Conservation (phyloP, 2,797 vertebrate species). For the Psittacula derbiana region DNA sequence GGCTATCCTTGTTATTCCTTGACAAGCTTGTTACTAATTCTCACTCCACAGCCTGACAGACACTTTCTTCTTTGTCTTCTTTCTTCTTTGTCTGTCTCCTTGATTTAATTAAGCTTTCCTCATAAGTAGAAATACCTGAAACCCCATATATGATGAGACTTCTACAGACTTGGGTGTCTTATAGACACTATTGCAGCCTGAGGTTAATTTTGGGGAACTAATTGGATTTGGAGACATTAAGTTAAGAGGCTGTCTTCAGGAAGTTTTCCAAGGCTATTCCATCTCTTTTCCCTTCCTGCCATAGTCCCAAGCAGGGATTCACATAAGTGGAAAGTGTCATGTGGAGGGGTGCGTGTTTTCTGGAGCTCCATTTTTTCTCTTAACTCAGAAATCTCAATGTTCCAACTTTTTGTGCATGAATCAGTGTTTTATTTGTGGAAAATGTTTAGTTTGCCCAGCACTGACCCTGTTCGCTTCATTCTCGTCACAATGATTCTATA, state of each 20-base stretch:
- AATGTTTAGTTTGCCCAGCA: background rate
- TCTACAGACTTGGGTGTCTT: background rate
- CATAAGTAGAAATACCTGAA: background rate
- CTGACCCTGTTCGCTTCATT: background rate
- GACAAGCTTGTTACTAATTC: background rate
- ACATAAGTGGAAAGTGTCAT: background rate
- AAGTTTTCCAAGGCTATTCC: background rate
- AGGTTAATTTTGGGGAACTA: background rate
- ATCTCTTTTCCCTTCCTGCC: background rate
- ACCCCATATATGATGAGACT: background rate
- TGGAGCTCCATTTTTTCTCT: background rate
- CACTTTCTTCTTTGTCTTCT: background rate
- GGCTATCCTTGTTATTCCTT: background rate
- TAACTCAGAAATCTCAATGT: background rate
- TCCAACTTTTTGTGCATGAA: background rate
- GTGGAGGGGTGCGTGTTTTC: background rate
- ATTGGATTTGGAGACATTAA: background rate
- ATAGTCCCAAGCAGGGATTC: background rate
- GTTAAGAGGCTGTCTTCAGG: background rate
- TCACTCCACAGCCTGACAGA: background rate
- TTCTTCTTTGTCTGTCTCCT: background rate
- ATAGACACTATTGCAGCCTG: background rate
- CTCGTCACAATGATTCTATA: background rate
- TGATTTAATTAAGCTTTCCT: background rate
- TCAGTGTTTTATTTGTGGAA: background rate